phyloP scores from a whole-genome alignment of 2,797 vertebrate genomes.

The Mormyrops attenuatus region DNA sequence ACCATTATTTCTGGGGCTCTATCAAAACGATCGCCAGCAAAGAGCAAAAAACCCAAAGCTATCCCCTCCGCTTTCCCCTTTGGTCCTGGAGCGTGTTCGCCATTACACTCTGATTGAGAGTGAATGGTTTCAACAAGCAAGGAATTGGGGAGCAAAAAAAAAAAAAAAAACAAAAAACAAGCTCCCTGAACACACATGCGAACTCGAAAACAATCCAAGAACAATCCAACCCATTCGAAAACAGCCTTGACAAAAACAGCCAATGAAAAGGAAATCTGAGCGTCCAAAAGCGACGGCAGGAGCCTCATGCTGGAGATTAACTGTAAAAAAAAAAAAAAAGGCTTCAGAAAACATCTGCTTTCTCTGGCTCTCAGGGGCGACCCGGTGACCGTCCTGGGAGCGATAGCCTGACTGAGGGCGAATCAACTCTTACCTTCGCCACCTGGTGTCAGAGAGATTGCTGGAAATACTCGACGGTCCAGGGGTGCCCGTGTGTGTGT shows the following conservation, averaged over 20 bases:
- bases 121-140: neutral
- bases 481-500: neutral
- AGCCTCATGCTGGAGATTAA: neutral
- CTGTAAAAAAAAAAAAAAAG: neutral
- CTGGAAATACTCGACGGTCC: neutral
- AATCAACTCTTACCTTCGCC: neutral
- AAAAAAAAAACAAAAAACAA: neutral
- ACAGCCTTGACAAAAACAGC: neutral
- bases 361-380: neutral
- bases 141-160: neutral
- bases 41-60: neutral
- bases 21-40: neutral
- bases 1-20: neutral
- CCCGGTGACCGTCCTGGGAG: neutral
- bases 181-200: too few species aligned
- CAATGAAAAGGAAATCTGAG: neutral
- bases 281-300: neutral
- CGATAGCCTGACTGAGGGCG: neutral
- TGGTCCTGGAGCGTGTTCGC: neutral
- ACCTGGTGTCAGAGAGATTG: neutral
- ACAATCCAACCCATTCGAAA: neutral
- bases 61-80: neutral
- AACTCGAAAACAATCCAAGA: neutral
- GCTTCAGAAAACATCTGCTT: neutral
- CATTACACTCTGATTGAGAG: neutral